Conservation (phyloP, 2,113 vertebrate genomes). For the Oryzias woworae region DNA sequence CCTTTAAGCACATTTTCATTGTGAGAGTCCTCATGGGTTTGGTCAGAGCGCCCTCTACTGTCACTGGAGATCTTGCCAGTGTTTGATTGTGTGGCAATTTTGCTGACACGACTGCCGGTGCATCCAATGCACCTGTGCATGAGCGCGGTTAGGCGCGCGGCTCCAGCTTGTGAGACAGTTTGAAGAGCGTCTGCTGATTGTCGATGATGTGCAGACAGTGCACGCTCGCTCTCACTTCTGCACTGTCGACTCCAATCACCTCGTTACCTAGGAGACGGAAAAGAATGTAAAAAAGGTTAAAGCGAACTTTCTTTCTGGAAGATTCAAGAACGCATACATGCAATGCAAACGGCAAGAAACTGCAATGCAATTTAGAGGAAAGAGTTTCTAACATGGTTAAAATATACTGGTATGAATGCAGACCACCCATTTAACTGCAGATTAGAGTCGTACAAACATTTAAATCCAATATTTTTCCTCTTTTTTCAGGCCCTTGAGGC, state of each 20-base stretch:
- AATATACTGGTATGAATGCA: too few relatives aligned
- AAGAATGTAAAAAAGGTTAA: conserved; percentile 10
- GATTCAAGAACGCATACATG: not conserved
- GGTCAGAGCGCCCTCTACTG: not conserved
- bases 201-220: conserved; percentile 94
- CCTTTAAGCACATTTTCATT: conserved; percentile 15
- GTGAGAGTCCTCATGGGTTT: not conserved
- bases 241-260: conserved; percentile 85
- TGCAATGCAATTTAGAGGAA: conserved; percentile 6
- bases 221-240: conserved; percentile 86
- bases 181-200: conserved; percentile 96
- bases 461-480: too few relatives aligned
- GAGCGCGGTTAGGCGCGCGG: conserved; percentile 80
- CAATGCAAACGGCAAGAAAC: conserved; percentile 7
- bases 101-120: conserved; percentile 13
- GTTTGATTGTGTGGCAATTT: not conserved
- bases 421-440: too few relatives aligned
- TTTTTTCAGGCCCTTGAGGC: too few relatives aligned
- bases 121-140: conserved; percentile 2
- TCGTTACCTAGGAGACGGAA: conserved; percentile 81
- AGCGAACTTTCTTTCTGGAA: not conserved
- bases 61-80: too few relatives aligned
- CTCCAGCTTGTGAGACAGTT: conserved; percentile 96
- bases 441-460: too few relatives aligned
- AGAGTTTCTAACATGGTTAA: conserved; percentile 53